Base-by-base conservation (phyloP, 1,140 invertebrate species). In the Drosophila carrolli region DNA sequence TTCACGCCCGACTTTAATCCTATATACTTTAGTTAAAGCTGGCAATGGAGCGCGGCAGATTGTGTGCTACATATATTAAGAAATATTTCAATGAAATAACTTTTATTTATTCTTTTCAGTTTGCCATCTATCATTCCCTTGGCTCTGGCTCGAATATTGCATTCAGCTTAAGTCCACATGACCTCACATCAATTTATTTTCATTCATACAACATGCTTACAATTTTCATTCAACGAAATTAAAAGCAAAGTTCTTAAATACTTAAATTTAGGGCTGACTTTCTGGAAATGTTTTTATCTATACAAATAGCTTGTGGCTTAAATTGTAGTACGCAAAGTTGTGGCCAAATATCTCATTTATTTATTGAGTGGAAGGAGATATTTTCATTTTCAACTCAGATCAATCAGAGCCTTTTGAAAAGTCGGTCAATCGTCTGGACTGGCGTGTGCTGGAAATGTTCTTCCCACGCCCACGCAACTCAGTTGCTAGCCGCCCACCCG, bases 371-470 rank as follows among this genome's bases (percentile, higher is more conserved):
- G 27, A 14, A 9, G 46, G 43, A 16, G 16, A 8, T 66, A 32
- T 16, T 48, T 35, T 9, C 13, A 8, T 40, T 13, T 54, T 23
- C 23, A 46, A 7, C 35, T 40, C 4, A 41, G 53, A 70, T 41
- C 27, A 35, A 35, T 37, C 19, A 16, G 11, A 35, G 2, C 29
- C 29, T 50, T 41, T 68, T 54, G 0, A 57, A 37, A 71, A 70
- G 13, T 75, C 60, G 71, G 71, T 58, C 55, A 59, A 76, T 76
- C 51, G 67, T 56, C 58, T 62, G 74, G 57, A 41, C 23, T 46
- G 51, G 56, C 50, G 44, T 14, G 10, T 37, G 14, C 41, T 50
- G 14, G n/a, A 16, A 27, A 7, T 43, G 61, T 71, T 48, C 38
- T 43, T 58, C 23, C 51, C 43, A 53, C 57, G 40, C 58, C 46